Conservation (phyloP, 2,113 vertebrate species). For the Centrocercus urophasianus region DNA sequence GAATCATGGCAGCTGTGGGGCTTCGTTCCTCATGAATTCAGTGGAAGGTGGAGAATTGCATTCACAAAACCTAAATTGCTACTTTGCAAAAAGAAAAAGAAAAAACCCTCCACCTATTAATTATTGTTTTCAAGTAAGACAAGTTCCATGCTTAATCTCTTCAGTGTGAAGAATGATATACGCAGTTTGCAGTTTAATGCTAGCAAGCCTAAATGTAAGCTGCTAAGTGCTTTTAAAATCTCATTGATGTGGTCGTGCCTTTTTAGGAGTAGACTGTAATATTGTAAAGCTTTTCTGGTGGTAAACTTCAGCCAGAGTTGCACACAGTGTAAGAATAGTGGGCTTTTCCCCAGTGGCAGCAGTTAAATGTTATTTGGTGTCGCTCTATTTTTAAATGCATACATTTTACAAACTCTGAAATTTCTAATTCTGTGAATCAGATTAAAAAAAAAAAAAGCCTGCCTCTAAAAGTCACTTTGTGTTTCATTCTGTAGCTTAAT, state of each 20-base stretch:
- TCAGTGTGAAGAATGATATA: background rate
- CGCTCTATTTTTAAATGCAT: background rate
- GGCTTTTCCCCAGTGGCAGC: background rate
- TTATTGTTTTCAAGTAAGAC: background rate
- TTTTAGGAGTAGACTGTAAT: background rate
- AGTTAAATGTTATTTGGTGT: background rate
- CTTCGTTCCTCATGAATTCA: background rate
- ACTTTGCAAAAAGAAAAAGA: background rate
- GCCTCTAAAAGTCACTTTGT: background rate
- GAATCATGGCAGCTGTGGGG: background rate
- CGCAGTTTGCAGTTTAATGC: background rate
- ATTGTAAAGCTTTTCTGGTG: background rate
- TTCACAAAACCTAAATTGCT: background rate
- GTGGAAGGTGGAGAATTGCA: background rate
- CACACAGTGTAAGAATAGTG: background rate
- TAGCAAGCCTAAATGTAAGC: background rate
- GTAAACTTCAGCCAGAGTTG: background rate
- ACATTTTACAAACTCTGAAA: rapidly evolving
- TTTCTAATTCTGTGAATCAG: background rate
- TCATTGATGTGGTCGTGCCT: background rate
- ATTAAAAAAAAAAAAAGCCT: background rate
- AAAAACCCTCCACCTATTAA: background rate
- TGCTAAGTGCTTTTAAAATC: background rate
- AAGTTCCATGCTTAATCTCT: background rate
- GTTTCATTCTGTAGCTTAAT: background rate